These are phyloP conservation scores for Drosophila quinaria DNA, from an alignment of 2,888 invertebrate species.

Conservation along the genomic window DNA sequence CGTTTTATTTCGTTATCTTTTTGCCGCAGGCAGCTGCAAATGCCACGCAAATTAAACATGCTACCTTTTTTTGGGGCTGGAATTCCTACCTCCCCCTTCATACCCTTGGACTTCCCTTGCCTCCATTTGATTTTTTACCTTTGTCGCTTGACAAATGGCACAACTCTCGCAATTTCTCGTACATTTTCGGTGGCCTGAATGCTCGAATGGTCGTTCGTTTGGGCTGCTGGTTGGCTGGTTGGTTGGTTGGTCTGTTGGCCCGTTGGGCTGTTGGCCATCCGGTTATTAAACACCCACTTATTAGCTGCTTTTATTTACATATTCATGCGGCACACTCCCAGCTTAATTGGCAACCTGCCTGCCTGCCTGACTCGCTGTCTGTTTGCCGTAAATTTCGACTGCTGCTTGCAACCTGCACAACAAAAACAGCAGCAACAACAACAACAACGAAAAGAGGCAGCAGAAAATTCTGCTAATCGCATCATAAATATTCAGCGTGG, in stretches of 20 bases:
- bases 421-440: conserved; percentile 29
- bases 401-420: conserved; percentile 71
- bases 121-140: conserved; percentile 61
- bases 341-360: conserved; percentile 73
- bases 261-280: conserved; percentile 53
- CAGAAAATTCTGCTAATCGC: conserved; percentile 71
- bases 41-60: conserved; percentile 84
- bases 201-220: conserved; percentile 8
- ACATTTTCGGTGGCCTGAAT: conserved; percentile 40
- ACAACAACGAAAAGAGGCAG: conserved; percentile 17
- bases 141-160: conserved; percentile 70
- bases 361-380: conserved; percentile 10
- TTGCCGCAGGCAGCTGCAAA: conserved; percentile 84
- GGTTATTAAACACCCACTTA: conserved; percentile 85
- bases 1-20: conserved; percentile 84
- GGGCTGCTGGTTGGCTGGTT: conserved; percentile 29
- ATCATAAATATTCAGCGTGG: conserved; percentile 80
- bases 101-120: conserved; percentile 36
- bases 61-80: conserved; percentile 65
- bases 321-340: conserved; percentile 77
- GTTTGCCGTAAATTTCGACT: conserved; percentile 62
- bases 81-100: conserved; percentile 15
- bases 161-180: conserved; percentile 49
- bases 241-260: conserved; percentile 21
- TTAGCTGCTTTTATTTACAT: conserved; percentile 84